phyloP scores from a whole-genome alignment of 53 echinoderm and acorn worm genomes.

The Paelopatides confundens region DNA sequence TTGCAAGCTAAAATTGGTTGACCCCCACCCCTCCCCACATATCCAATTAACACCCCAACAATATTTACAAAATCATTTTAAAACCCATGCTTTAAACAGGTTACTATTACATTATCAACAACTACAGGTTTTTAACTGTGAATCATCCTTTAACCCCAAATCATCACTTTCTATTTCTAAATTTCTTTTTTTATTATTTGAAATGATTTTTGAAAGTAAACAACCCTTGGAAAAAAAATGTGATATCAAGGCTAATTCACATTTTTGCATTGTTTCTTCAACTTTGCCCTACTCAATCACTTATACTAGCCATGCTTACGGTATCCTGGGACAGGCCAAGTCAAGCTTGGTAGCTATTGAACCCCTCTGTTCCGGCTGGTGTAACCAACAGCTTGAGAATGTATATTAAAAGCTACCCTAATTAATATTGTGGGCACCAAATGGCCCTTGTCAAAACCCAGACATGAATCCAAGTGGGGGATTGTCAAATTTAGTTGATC shows the following conservation, averaged over 20 bases:
- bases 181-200: too few relatives aligned
- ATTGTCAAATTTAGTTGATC: slow-evolving; percentile 51
- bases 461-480: slow-evolving; percentile 46
- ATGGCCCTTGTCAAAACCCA: slow-evolving; percentile 49
- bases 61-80: too few relatives aligned
- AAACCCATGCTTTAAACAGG: too few relatives aligned
- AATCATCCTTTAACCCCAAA: too few relatives aligned
- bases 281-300: not conserved
- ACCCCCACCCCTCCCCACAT: too few relatives aligned
- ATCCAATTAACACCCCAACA: too few relatives aligned
- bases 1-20: too few relatives aligned
- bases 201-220: not conserved
- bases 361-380: not conserved
- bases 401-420: slow-evolving; percentile 9
- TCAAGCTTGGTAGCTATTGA: not conserved
- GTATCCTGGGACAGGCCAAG: not conserved
- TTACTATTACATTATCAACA: too few relatives aligned
- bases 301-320: not conserved
- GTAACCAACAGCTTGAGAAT: too few relatives aligned
- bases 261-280: not conserved
- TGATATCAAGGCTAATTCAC: not conserved
- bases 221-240: not conserved
- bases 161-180: too few relatives aligned
- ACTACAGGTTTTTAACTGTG: too few relatives aligned
- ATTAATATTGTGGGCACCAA: slow-evolving; percentile 51